phyloP scores from a whole-genome alignment of 2,888 invertebrate genomes.

The Cantharis rufa region DNA sequence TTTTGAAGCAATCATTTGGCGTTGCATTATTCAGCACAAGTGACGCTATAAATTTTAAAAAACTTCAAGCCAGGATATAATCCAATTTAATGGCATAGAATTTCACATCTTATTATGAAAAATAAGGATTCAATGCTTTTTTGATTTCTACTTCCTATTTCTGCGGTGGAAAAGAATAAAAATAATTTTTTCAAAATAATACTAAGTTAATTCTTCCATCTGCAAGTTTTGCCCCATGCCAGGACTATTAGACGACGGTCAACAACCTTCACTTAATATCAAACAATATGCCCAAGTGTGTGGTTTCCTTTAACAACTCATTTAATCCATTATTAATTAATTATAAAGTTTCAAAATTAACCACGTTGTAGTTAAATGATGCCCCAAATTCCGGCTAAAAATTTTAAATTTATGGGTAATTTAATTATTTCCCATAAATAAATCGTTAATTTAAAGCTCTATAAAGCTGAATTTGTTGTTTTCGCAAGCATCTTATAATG shows the following conservation, averaged over 20 bases:
- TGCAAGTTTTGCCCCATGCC: background rate
- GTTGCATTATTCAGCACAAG: background rate
- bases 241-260: background rate
- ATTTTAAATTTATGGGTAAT: background rate
- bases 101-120: background rate
- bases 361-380: background rate
- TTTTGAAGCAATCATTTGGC: background rate
- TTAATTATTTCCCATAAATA: background rate
- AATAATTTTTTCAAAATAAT: background rate
- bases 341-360: background rate
- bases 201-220: background rate
- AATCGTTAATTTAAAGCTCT: background rate
- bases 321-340: background rate
- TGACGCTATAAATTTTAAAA: background rate
- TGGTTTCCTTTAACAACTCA: background rate
- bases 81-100: background rate
- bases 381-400: background rate
- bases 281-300: background rate
- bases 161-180: background rate
- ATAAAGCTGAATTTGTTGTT: background rate
- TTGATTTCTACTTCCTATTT: background rate
- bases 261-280: background rate
- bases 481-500: background rate
- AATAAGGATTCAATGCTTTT: background rate
- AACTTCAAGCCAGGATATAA: background rate